Evolutionary conservation across 1,140 invertebrate species (phyloP), one percentile per base, ranked within the genome.

Genomic region (Ganaspis sp.): DNA sequence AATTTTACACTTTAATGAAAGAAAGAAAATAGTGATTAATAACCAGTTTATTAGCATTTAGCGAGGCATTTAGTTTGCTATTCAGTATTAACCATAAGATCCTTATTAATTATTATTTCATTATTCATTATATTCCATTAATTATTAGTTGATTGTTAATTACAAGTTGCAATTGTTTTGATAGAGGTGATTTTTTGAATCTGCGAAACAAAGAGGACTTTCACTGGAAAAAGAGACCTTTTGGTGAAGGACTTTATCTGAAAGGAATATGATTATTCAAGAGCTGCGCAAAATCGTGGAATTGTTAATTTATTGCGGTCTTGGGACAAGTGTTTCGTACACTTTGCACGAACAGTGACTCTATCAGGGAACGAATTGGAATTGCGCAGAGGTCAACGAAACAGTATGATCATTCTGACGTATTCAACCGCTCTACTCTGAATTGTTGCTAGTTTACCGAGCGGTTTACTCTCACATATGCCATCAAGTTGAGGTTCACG

Each of bases 301-400:
- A 49, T 49, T n/a, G 19, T 64, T 64, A 64, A 64, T 64, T 64
- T 64, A 64, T 64, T 64, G 54, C 54, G 54, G 54, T 64, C 54
- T 64, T 5, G 11, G 21, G 23, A 64, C 54, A 64, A 64, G 54
- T 64, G 54, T 64, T 64, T 29, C 23, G 54, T 64, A 64, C 54
- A 64, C 19, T 64, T 64, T 64, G 54, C 54, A 64, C 23, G 54
- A 58, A 58, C 23, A 26, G 19, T 58, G 53, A 29, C 54, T 64
- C 54, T 64, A 64, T 64, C 54, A 9, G 11, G 12, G 54, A 64
- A 64, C 54, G 54, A 64, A 64, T 64, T 64, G 54, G 54, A 64
- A 64, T 64, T 64, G 54, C 54, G 29, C 21, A 26, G 54, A 64
- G 54, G 54, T 64, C 54, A 64, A 64, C 54, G 21, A 26, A 26